Evolutionary conservation across 2,113 vertebrate species (phyloP), one percentile per base, ranked within the genome.

Genomic region (Brachypteracias leptosomus): DNA sequence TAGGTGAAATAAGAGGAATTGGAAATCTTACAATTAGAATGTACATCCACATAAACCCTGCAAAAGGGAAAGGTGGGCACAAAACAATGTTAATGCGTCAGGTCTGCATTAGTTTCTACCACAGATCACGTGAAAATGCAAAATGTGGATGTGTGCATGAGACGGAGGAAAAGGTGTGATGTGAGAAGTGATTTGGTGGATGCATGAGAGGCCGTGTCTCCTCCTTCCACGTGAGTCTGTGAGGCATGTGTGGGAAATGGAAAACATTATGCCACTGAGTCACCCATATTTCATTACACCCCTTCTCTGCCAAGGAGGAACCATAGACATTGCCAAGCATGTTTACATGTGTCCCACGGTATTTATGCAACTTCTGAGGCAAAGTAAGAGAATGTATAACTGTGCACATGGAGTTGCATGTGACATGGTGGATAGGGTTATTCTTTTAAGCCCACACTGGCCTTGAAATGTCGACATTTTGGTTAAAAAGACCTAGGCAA

Each of bases 391-490:
- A 36, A 83, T 26, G 36, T 12, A 18, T 9, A 33, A 22, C 42
- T 22, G 13, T 0, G 0, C 17, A 14, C 4, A 0, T 46, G 52
- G 70, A n/a, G 31, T 21, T 33, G 33, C 65, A 65, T 0, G 0
- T 25, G 73, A 31, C 10, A 9, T 9, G 5, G 24, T 25, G 12
- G 17, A 31, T 33, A 33, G 24, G 57, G 31, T 5, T 63, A 10
- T 1, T 4, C 24, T 87, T 70, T 55, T 13, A 52, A 90, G 35
- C 18, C 38, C 55, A 13, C 7, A 0, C 4, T 10, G 31, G 8
- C 57, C 31, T 36, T 35, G 21, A 59, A 75, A 76, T 25, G 11
- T 40, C 78, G 29, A 5, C 13, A 4, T 76, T 66, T 73, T 1
- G 1, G 10, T 28, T 57, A 28, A 55, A 73, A 71, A 44, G 24